These are phyloP conservation scores for Proales similis DNA, from an alignment of 1,140 invertebrate species.

Conservation along the genomic window DNA sequence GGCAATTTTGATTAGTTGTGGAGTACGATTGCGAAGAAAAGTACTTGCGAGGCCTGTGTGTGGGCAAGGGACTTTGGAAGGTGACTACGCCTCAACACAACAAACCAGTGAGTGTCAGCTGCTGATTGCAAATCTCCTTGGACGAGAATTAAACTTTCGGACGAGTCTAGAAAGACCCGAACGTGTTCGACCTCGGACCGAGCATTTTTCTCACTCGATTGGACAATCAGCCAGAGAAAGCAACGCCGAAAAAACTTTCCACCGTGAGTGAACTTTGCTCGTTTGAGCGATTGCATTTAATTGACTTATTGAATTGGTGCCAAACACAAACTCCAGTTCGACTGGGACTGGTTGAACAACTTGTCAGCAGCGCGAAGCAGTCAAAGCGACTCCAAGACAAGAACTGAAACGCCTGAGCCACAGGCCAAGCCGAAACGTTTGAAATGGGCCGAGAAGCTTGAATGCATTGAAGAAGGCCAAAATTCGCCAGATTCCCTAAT, in stretches of 20 bases:
- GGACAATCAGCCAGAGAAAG: slow-evolving; percentile 1
- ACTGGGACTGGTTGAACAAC: neutral
- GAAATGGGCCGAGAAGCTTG: slow-evolving; percentile 25
- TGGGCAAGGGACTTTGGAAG: slow-evolving; percentile 33
- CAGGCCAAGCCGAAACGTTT: slow-evolving; percentile 22
- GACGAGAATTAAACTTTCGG: too few species aligned
- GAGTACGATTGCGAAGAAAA: slow-evolving; percentile 26
- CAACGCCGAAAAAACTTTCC: slow-evolving; percentile 9
- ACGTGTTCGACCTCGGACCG: neutral
- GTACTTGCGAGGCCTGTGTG: slow-evolving; percentile 16
- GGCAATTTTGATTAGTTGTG: too few species aligned
- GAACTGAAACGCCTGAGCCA: too few species aligned
- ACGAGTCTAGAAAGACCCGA: too few species aligned
- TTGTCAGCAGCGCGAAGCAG: too few species aligned
- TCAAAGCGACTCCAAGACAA: too few species aligned
- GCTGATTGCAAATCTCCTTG: too few species aligned
- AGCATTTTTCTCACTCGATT: neutral
- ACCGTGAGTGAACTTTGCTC: slow-evolving; percentile 1
- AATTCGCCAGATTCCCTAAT: neutral
- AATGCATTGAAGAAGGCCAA: slow-evolving; percentile 15
- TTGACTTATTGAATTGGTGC: slow-evolving; percentile 2
- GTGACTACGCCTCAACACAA: neutral
- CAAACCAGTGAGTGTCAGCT: neutral
- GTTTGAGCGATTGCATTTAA: neutral
- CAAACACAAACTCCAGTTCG: neutral